phyloP scores from a whole-genome alignment of 2,888 invertebrate genomes.

The Strigamia maritima region DNA sequence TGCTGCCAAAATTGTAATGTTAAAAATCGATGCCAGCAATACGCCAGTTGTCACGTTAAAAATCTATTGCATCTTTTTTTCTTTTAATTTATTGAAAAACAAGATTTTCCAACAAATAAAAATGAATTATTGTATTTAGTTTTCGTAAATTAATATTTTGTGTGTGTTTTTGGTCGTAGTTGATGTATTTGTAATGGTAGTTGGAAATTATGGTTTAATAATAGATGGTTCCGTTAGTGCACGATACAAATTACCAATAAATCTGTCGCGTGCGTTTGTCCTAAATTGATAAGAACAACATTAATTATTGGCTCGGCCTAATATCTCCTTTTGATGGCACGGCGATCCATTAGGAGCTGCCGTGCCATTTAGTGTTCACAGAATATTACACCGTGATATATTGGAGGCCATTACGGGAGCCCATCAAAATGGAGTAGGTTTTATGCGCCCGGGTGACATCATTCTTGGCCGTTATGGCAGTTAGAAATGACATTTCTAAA shows the following conservation, averaged over 20 bases:
- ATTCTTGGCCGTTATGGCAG: slow-evolving; percentile 36
- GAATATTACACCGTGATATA: slow-evolving; percentile 36
- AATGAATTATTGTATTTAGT: background rate
- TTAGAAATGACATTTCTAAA: slow-evolving; percentile 37
- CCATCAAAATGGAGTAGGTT: slow-evolving; percentile 36
- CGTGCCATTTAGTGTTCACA: slow-evolving; percentile 35
- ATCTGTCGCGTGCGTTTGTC: slow-evolving; percentile 32
- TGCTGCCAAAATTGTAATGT: slow-evolving; percentile 1
- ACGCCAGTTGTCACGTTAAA: background rate
- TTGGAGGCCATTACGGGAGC: slow-evolving; percentile 31
- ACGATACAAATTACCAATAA: slow-evolving; percentile 30
- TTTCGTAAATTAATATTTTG: background rate
- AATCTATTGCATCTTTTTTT: background rate
- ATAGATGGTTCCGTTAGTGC: slow-evolving; percentile 34
- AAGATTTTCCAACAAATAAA: background rate
- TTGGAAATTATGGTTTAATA: slow-evolving; percentile 18
- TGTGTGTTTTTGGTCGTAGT: background rate
- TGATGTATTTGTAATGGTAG: slow-evolving; percentile 31
- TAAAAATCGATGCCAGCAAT: background rate
- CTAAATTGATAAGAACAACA: slow-evolving; percentile 35
- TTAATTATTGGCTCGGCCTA: slow-evolving; percentile 34
- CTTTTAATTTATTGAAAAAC: background rate
- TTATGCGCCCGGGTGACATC: slow-evolving; percentile 35
- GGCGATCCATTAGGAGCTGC: slow-evolving; percentile 35
- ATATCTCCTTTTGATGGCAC: slow-evolving; percentile 33